Conservation (phyloP, 2,888 invertebrate species). For the Euphydryas editha region DNA sequence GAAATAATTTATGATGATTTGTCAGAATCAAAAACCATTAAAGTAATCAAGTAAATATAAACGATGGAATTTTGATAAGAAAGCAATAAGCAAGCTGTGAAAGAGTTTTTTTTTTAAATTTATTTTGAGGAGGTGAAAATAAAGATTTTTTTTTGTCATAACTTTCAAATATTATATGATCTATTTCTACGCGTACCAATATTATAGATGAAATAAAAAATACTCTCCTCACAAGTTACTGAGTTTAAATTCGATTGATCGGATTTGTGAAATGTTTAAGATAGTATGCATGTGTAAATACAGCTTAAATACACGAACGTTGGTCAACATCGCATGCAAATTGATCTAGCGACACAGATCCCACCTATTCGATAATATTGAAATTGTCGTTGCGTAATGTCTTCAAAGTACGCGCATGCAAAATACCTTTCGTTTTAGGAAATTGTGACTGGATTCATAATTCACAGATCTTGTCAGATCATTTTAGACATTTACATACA, state of each 20-base stretch:
- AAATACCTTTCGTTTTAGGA: constrained; percentile 22
- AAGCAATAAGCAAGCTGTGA: no score
- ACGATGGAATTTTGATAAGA: no score
- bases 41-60: no score
- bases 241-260: constrained; percentile 15
- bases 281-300: constrained; percentile 48
- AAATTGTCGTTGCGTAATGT: constrained; percentile 63
- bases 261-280: background rate
- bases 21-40: no score
- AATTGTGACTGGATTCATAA: constrained; percentile 19
- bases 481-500: background rate
- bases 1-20: no score
- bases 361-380: constrained; percentile 70
- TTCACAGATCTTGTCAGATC: constrained; percentile 16
- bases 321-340: constrained; percentile 68
- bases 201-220: constrained; percentile 8
- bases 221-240: constrained; percentile 1
- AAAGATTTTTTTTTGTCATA: no score
- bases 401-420: constrained; percentile 43
- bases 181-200: no score
- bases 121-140: no score
- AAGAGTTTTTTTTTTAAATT: no score
- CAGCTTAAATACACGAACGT: constrained; percentile 54
- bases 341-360: constrained; percentile 65
- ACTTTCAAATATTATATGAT: no score